These are phyloP conservation scores for Chaetorhynchus papuensis DNA, from an alignment of 2,113 vertebrate species.

Conservation along the genomic window DNA sequence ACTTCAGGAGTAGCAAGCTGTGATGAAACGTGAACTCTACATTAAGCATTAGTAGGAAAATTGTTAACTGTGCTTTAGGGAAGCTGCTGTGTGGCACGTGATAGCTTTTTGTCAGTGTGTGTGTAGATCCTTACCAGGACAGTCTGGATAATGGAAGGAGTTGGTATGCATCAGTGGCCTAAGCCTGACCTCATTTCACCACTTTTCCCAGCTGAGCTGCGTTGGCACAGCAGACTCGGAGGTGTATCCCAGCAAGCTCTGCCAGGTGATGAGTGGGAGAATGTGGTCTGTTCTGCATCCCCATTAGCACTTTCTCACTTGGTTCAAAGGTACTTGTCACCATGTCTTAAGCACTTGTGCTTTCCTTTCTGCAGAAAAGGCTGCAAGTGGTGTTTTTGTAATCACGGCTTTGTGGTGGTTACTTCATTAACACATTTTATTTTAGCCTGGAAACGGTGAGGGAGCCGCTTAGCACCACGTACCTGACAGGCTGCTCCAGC, in stretches of 20 bases:
- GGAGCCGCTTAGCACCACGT: not conserved
- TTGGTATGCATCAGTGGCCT: not conserved
- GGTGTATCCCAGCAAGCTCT: not conserved
- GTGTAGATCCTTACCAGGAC: not conserved
- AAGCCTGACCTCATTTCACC: not conserved
- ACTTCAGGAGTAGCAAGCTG: not conserved
- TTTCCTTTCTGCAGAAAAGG: not conserved
- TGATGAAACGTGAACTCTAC: not conserved
- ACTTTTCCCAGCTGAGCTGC: not conserved
- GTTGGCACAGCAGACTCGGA: not conserved
- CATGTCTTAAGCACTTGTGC: not conserved
- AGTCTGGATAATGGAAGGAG: not conserved
- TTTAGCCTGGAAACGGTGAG: conserved; percentile 4
- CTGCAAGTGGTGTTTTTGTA: not conserved
- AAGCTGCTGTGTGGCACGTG: not conserved
- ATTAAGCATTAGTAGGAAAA: not conserved
- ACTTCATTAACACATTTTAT: not conserved
- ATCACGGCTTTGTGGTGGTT: not conserved
- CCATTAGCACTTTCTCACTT: not conserved
- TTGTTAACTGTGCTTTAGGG: not conserved
- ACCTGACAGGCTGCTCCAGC: not conserved
- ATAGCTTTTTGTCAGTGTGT: not conserved
- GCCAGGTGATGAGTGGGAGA: not conserved
- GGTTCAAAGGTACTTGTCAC: not conserved
- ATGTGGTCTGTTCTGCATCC: not conserved